A percentile compares a stretch with the other conserved stretches of the same genome.
These are phyloP conservation scores for Lasioglossum leucozonium DNA, from an alignment of 2,888 invertebrate genomes.

Conservation along the genomic window DNA sequence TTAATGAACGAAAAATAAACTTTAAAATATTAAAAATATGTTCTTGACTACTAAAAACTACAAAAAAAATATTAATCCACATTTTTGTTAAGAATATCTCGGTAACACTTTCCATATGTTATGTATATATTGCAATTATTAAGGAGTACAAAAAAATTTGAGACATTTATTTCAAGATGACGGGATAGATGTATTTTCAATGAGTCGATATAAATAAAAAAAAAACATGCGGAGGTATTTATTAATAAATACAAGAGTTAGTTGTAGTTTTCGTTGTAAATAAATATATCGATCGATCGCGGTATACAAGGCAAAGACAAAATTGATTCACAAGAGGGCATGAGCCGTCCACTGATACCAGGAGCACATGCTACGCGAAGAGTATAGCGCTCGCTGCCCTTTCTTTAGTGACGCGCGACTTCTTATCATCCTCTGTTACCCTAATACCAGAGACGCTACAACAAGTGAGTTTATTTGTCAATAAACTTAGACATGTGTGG, in stretches of 20 bases:
- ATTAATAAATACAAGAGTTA: background rate
- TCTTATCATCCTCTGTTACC: conserved; percentile 70
- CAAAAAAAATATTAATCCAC: background rate
- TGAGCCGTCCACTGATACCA: conserved; percentile 83
- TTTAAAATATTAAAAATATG: background rate
- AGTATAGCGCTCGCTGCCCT: conserved; percentile 50
- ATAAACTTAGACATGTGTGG: conserved; percentile 18
- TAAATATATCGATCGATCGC: background rate
- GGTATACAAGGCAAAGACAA: conserved; percentile 20
- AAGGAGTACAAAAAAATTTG: background rate
- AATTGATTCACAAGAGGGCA: conserved; percentile 72
- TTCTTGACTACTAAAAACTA: background rate
- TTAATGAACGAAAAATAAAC: background rate
- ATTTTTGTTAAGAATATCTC: background rate
- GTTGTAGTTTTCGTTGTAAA: background rate
- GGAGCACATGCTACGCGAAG: conserved; percentile 76
- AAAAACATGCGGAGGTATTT: background rate
- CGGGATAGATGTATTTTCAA: background rate
- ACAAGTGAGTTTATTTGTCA: conserved; percentile 55
- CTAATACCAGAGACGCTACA: conserved; percentile 72
- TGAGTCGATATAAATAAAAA: background rate
- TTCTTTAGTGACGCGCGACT: conserved; percentile 76
- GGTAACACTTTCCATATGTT: background rate
- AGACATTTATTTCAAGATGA: background rate
- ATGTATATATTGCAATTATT: background rate